Evolutionary conservation across 2,113 vertebrate species (phyloP).

Genomic region (Sylvietta virens): DNA sequence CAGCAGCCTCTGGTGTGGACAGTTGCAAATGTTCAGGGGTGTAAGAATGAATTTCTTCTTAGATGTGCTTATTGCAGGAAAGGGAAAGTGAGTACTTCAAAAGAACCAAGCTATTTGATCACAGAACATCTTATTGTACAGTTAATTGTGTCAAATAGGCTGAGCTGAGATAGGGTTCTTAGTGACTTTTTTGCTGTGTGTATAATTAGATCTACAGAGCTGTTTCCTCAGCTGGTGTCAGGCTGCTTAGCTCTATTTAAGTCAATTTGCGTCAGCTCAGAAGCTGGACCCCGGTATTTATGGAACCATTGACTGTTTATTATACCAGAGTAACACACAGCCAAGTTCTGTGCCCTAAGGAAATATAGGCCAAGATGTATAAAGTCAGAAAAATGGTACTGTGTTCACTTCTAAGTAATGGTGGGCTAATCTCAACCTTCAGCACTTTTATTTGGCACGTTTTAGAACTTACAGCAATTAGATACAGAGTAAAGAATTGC

Average conservation of each 20-base stretch:
- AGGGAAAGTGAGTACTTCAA: constrained; percentile 17
- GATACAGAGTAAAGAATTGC: not conserved
- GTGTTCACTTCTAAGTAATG: not conserved
- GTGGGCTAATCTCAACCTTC: not conserved
- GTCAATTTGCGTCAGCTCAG: constrained; percentile 1
- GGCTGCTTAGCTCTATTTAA: not conserved
- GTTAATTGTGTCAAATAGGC: constrained; percentile 28
- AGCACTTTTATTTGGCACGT: not conserved
- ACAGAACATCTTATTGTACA: constrained; percentile 6
- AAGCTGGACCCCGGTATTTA: not conserved
- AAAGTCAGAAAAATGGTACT: not conserved
- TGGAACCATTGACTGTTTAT: not conserved
- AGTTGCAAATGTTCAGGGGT: not conserved
- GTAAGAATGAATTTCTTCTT: not conserved
- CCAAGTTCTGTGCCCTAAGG: not conserved
- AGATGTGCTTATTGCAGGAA: not conserved
- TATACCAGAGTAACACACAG: not conserved
- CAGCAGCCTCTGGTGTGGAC: not conserved
- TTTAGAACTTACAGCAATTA: not conserved
- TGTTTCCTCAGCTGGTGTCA: constrained; percentile 28
- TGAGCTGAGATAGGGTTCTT: constrained; percentile 8
- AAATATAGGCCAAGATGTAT: not conserved
- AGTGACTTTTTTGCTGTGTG: not conserved
- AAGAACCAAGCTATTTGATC: constrained; percentile 20
- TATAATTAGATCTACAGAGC: constrained; percentile 35